Evolutionary conservation across 2,113 vertebrate species (phyloP), one percentile per base, ranked within the genome.

Genomic region (Romanogobio albipinnatus): DNA sequence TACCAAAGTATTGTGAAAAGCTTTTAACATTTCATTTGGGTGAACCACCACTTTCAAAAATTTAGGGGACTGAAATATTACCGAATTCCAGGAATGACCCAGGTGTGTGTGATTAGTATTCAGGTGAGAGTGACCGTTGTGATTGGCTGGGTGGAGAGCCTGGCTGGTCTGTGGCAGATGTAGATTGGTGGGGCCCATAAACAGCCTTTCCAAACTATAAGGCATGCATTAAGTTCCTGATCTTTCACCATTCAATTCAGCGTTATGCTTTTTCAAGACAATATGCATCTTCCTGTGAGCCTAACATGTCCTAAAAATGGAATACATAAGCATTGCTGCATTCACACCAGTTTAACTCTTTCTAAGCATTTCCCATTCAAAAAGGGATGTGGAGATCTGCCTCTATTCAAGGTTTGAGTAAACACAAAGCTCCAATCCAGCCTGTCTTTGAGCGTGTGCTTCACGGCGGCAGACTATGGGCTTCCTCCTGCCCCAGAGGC

Each of bases 381-480:
- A 78, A 62, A 62, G 56, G 13, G 7, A 5, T 0, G 9, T 24
- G 7, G 3, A 26, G 11, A 45, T 45, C 1, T 78, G 24, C 11
- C 3, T 61, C 58, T 62, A 79, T 43, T 79, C 56, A 78, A 9
- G 36, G 22, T 61, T 43, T 47, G 45, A 61, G 56, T 33, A 26
- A 47, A 47, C 76, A 62, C 58, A 79, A 79, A 79, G 56, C 56
- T 61, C 56, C 45, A 36, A 79, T 73, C n/a, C 24, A n/a, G 68
- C 85, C 75, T 61, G 14, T 59, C 29, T 58, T 22, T 78, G 17
- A 62, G 36, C 33, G 33, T 85, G 84, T 90, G 89, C 91, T 90
- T 92, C 88, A 90, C 83, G 56, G 88, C 91, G 88, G 61, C 88
- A 85, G 91, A 90, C 90, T 91, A 88, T 73, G 0, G 90, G 86